These are phyloP conservation scores for Oligia strigilis DNA, from an alignment of 2,888 invertebrate species.

Conservation along the genomic window DNA sequence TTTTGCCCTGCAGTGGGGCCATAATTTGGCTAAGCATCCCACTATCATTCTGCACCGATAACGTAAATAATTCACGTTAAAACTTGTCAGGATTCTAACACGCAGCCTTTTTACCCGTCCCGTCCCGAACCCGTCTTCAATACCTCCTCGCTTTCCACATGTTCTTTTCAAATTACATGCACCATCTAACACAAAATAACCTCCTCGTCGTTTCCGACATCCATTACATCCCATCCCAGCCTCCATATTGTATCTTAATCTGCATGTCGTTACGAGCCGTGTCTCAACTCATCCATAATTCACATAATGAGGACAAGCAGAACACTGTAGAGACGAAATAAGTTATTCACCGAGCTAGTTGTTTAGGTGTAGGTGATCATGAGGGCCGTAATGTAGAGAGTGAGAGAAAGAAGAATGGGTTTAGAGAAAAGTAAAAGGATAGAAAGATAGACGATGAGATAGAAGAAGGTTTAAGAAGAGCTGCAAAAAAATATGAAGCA, in stretches of 20 bases:
- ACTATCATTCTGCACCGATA: background rate
- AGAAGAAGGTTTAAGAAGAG: background rate
- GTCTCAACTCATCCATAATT: slow-evolving; percentile 88
- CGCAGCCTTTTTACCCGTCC: slow-evolving; percentile 73
- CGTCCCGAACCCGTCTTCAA: no score
- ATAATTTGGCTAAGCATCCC: background rate
- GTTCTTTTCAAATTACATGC: slow-evolving; percentile 30
- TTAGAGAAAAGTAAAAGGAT: background rate
- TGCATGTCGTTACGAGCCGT: slow-evolving; percentile 86
- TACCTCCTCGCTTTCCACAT: background rate
- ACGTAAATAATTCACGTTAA: background rate
- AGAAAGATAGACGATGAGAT: background rate
- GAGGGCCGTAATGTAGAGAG: background rate
- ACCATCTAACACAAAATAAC: slow-evolving; percentile 71
- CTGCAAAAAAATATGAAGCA: background rate
- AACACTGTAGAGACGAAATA: slow-evolving; percentile 49
- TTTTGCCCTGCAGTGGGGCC: background rate
- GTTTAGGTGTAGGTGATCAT: slow-evolving; percentile 48
- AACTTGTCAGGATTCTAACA: background rate
- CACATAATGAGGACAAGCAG: slow-evolving; percentile 84
- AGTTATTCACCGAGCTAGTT: slow-evolving; percentile 34
- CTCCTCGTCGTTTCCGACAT: slow-evolving; percentile 71
- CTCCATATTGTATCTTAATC: slow-evolving; percentile 83
- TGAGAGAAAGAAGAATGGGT: background rate
- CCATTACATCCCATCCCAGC: slow-evolving; percentile 46